Base-by-base conservation (phyloP, 30 jellyfish, hydroid and myxozoan genomes). In the Nemopilema nomurai region DNA sequence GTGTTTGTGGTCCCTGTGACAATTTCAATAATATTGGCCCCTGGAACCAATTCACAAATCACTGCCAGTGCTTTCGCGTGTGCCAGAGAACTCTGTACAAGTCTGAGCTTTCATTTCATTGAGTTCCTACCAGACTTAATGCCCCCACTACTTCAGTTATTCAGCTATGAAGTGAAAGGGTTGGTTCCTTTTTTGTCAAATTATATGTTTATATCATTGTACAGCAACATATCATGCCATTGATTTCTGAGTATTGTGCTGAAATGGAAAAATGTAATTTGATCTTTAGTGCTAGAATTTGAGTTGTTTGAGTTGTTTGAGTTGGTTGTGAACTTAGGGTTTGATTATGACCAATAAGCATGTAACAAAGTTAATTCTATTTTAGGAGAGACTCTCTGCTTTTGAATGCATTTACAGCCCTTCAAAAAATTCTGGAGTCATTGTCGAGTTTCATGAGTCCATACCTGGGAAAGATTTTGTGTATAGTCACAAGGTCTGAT, bases 381-480 rank as follows among this genome's bases (percentile, higher is more conserved):
- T 86, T 71, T 82, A 86, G 95, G 81, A 69, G 68, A 25, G 89
- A 86, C 52, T 23, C 52, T 20, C 68, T 86, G 9, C 72, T 71
- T 3, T 78, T 80, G 62, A 85, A 94, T 63, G 79, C 95, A 62
- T 28, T 90, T 50, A 75, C 94, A 1, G 91, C 97, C 25, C 53
- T 90, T 1, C 87, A 82, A 33, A 90, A 85, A 87, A 77, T 87
- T 18, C 49, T 89, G 17, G 92, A 27, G 19, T 67, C 92, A 18
- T 31, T 89, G 66, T 86, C 99, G 51, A 67, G 71, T 50, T 94
- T 94, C 57, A 29, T 94, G 96, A 94, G 99, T 74, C 99, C 99
- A 21, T 89, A 87, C 71, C 28, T 94, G 31, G 73, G 66, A 19
- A 57, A 72, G 23, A 88, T 93, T 22, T 80, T 93, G 18, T 32